Evolutionary conservation across 2,888 invertebrate species (phyloP).

Genomic region (Lapara coniferarum): DNA sequence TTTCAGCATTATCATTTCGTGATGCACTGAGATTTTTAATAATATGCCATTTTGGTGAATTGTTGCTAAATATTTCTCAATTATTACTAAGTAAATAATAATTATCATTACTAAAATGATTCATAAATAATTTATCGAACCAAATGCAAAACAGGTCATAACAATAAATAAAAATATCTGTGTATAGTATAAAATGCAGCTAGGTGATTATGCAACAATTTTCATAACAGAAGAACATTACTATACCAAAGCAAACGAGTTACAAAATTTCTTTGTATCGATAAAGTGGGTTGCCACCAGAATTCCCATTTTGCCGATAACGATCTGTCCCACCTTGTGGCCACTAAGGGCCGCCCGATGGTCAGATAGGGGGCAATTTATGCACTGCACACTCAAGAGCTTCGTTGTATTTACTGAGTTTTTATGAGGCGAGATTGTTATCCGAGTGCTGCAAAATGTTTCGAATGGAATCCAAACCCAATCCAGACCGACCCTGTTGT

Average conservation of each 20-base stretch:
- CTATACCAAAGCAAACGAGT: constrained; percentile 60
- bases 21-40: not conserved
- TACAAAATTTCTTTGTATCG: constrained; percentile 73
- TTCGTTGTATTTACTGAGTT: constrained; percentile 69
- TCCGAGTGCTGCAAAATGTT: constrained; percentile 64
- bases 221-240: constrained; percentile 13
- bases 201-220: not conserved
- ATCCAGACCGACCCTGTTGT: constrained; percentile 17
- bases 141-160: no score
- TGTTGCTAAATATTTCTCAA: no score
- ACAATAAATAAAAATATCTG: no score
- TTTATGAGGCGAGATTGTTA: constrained; percentile 67
- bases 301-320: constrained; percentile 76
- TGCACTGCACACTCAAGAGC: constrained; percentile 74
- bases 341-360: constrained; percentile 80
- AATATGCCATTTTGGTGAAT: no score
- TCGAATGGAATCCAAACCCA: constrained; percentile 37
- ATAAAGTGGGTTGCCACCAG: constrained; percentile 66
- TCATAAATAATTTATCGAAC: no score
- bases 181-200: not conserved
- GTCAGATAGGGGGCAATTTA: constrained; percentile 77
- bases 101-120: no score
- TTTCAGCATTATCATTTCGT: not conserved
- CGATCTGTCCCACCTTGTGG: constrained; percentile 77
- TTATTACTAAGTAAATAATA: no score